These are phyloP conservation scores for Pogonomyrmex californicus DNA, from an alignment of 1,140 invertebrate genomes.

Conservation along the genomic window DNA sequence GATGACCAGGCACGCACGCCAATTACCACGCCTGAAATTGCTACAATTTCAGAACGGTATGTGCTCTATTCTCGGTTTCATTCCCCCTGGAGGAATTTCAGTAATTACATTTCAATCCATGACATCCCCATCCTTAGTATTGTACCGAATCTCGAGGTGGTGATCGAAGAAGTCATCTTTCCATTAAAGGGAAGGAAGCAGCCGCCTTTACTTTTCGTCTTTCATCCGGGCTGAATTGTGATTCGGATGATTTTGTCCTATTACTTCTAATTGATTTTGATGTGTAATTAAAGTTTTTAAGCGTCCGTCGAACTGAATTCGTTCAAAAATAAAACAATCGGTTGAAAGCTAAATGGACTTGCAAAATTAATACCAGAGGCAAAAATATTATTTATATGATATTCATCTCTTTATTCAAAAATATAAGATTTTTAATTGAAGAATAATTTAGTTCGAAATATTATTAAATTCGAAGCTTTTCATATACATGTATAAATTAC, in stretches of 20 bases:
- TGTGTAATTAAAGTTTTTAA: slow-evolving; percentile 43
- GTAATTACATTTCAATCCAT: slow-evolving; percentile 47
- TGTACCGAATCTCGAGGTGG: slow-evolving; percentile 5
- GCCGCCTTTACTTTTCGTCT: slow-evolving; percentile 8
- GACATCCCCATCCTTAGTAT: background rate
- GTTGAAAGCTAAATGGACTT: background rate
- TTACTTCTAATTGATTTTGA: slow-evolving; percentile 41
- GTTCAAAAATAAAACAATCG: slow-evolving; percentile 25
- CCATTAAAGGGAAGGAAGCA: background rate
- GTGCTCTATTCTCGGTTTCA: slow-evolving; percentile 24
- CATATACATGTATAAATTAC: background rate
- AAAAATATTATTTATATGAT: background rate
- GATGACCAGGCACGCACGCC: background rate
- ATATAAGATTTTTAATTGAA: background rate
- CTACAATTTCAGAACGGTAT: slow-evolving; percentile 35
- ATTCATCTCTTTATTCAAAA: background rate
- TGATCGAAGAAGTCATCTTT: slow-evolving; percentile 19
- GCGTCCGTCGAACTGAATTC: background rate
- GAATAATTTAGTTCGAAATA: background rate
- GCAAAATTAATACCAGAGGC: background rate
- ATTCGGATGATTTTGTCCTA: slow-evolving; percentile 24
- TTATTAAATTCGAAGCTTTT: background rate
- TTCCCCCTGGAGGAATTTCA: slow-evolving; percentile 26
- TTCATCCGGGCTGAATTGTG: background rate
- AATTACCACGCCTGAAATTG: slow-evolving; percentile 37